These are phyloP conservation scores for Aurelia aurita DNA, from an alignment of 30 jellyfish, hydroid and myxozoan species.

Conservation along the genomic window DNA sequence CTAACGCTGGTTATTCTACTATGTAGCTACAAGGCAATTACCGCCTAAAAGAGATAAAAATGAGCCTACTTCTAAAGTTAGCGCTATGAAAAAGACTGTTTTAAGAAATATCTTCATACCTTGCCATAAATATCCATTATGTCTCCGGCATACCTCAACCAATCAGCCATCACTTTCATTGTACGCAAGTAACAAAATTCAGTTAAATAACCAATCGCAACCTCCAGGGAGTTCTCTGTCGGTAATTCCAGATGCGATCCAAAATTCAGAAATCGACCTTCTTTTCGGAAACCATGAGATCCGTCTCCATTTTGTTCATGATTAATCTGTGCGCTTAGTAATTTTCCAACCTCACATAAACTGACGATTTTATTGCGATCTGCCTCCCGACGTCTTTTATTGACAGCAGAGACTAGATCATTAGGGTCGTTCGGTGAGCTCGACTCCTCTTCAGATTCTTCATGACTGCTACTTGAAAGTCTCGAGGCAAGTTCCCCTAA, in stretches of 20 bases:
- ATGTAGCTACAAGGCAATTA: too few relatives aligned
- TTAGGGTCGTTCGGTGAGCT: neutral
- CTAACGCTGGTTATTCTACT: too few relatives aligned
- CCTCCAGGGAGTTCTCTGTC: slow-evolving; percentile 20
- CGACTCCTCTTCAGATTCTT: slow-evolving; percentile 11
- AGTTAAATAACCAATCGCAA: slow-evolving; percentile 9
- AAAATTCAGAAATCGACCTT: slow-evolving; percentile 4
- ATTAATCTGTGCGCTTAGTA: slow-evolving; percentile 52
- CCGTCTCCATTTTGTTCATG: neutral
- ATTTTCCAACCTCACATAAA: slow-evolving; percentile 61
- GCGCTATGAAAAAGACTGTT: too few relatives aligned
- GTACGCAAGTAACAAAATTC: slow-evolving; percentile 63
- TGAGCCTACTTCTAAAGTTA: neutral
- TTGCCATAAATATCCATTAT: slow-evolving; percentile 52
- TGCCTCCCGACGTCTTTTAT: slow-evolving; percentile 9
- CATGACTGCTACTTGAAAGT: slow-evolving; percentile 12
- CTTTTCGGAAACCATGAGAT: neutral
- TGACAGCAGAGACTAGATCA: neutral
- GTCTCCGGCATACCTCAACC: slow-evolving; percentile 68
- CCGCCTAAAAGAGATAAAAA: neutral
- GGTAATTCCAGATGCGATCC: slow-evolving; percentile 1
- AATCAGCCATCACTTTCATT: slow-evolving; percentile 72
- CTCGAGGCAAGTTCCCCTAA: slow-evolving; percentile 11
- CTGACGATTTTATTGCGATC: slow-evolving; percentile 39
- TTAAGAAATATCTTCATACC: slow-evolving; percentile 19